phyloP scores from a whole-genome alignment of 2,113 vertebrate species.

The Daubentonia madagascariensis region DNA sequence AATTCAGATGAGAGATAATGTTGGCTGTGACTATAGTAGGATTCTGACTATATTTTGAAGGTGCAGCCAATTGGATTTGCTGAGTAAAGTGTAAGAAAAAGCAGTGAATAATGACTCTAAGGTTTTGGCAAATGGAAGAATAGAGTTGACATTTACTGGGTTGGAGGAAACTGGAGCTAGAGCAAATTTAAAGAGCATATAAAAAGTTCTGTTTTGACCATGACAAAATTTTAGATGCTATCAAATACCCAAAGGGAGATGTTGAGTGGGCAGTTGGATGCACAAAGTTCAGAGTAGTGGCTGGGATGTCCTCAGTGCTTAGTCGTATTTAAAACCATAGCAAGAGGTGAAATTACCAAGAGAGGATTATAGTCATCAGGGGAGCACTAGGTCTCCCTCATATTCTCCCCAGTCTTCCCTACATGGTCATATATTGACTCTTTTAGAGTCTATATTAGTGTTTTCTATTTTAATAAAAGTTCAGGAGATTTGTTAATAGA shows the following conservation, averaged over 20 bases:
- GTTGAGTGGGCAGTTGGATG: neutral
- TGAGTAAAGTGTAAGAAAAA: neutral
- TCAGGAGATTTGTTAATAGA: neutral
- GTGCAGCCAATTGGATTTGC: neutral
- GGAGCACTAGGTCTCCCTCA: fast-evolving
- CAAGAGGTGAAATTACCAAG: neutral
- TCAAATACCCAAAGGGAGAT: neutral
- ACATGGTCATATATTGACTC: neutral
- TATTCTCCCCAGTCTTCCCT: neutral
- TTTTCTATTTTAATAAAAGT: neutral
- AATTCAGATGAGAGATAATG: neutral
- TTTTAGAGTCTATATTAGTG: neutral
- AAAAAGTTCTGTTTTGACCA: neutral
- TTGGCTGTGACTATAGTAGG: neutral
- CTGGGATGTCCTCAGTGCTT: neutral
- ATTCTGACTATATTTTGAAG: neutral
- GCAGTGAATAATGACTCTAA: neutral
- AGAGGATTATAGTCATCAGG: neutral
- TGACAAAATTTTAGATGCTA: neutral
- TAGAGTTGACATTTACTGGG: neutral
- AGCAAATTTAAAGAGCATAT: neutral
- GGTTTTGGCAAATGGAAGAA: neutral
- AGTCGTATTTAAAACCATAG: neutral
- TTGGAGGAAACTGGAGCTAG: neutral
- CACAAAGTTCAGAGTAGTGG: neutral